Base-by-base conservation (phyloP, 2,113 vertebrate species). In the Varanus salvator region DNA sequence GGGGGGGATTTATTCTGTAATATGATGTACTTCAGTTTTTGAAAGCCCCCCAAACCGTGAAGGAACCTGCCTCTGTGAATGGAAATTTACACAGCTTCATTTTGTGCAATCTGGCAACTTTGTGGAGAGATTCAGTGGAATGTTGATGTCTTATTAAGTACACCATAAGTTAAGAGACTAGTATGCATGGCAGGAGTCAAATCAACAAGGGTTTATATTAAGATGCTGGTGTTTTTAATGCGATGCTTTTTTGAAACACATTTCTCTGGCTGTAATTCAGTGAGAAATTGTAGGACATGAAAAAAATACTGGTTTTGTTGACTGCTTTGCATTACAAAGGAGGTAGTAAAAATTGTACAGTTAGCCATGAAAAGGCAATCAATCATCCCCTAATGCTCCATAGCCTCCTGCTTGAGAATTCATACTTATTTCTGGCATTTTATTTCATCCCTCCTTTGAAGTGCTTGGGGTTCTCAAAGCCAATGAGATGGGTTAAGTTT, bases 1-100 rank as follows among this genome's bases (percentile, higher is more conserved):
- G 17, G 27, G 94, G 31, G 90, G 90, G 90, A 44, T 90, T 90
- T 95, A 76, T 94, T 91, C 81, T 87, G 93, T 74, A 90, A 90
- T 93, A 29, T 92, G 90, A 92, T 71, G 64, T 83, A n/a, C 76
- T 91, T 75, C 72, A 83, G 4, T 21, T 81, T 8, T 87, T 91
- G 60, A 89, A 77, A 90, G 2, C 64, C 31, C n/a, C 91, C 89
- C 38, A 92, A 68, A 29, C n/a, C 82, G 89, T 48, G 87, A 92
- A 74, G 72, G 82, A 84, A 93, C 60, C 48, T 88, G 52, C 0
- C 21, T 93, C 82, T 84, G 29, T 92, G 31, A 0, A 64, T 93
- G 34, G 81, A 78, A 84, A 72, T 48, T 69, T 88, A 90, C 3
- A 11, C 0, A 12, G 1, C 48, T 1, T 48, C 27, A 15, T 72